Conservation (phyloP, 2,113 vertebrate genomes). For the Apeltes quadracus region DNA sequence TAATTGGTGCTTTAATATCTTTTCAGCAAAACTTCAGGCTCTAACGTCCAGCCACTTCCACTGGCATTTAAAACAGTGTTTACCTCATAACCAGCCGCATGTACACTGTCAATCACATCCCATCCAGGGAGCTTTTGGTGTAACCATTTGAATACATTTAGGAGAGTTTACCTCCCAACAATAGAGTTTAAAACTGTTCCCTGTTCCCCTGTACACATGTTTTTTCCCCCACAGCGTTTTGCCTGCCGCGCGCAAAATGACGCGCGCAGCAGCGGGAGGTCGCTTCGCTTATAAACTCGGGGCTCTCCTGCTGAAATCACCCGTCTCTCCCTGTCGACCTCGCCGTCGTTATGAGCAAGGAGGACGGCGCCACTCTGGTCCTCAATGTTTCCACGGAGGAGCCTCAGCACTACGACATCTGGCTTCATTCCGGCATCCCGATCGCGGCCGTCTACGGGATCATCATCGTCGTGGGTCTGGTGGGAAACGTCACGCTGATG, state of each 20-base stretch:
- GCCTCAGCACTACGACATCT: constrained; percentile 44
- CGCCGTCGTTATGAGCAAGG: background rate
- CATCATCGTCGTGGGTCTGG: constrained; percentile 89
- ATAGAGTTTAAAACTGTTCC: background rate
- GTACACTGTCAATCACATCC: too few relatives aligned
- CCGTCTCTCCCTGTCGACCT: background rate
- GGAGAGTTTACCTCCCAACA: background rate
- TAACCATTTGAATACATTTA: background rate
- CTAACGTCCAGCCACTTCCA: background rate
- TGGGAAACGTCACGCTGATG: constrained; percentile 93
- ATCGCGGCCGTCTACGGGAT: constrained; percentile 82
- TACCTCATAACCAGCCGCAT: background rate
- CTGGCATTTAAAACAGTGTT: background rate
- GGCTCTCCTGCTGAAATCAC: background rate
- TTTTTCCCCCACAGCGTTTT: background rate
- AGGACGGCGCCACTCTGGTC: constrained; percentile 7
- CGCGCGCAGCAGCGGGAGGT: constrained; percentile 32
- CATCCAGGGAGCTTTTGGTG: background rate
- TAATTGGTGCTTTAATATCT: background rate
- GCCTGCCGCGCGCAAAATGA: constrained; percentile 28
- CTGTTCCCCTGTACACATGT: background rate
- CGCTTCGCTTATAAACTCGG: constrained; percentile 37
- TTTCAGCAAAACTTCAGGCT: background rate
- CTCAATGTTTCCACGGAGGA: constrained; percentile 29
- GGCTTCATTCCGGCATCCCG: constrained; percentile 59